Conservation (phyloP, 2,888 invertebrate species). For the Ariolimax columbianus region DNA sequence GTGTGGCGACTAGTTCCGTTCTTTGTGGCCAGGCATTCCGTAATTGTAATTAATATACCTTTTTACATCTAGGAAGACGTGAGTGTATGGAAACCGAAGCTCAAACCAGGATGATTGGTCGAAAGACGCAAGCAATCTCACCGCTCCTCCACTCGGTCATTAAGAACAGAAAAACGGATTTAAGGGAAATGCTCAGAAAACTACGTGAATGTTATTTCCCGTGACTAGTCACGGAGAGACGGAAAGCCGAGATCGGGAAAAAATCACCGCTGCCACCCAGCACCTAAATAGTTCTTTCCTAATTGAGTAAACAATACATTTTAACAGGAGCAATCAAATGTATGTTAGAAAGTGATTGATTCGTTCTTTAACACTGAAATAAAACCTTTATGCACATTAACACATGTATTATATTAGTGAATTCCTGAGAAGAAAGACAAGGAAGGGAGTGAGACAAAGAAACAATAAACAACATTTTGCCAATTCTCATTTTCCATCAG, state of each 20-base stretch:
- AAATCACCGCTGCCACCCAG: too few relatives aligned
- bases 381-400: constrained; percentile 5
- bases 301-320: not conserved
- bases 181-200: not conserved
- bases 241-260: not conserved
- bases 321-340: constrained; percentile 20
- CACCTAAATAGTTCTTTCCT: constrained; percentile 1
- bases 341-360: constrained; percentile 32
- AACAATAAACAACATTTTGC: constrained; percentile 40
- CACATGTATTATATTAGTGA: constrained; percentile 40
- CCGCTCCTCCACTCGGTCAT: too few relatives aligned
- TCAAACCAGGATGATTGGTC: too few relatives aligned
- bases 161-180: not conserved
- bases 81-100: too few relatives aligned
- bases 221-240: not conserved
- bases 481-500: constrained; percentile 13
- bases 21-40: too few relatives aligned
- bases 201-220: not conserved
- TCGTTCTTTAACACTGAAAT: not conserved
- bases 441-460: not conserved
- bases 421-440: constrained; percentile 10
- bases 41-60: too few relatives aligned
- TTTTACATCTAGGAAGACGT: too few relatives aligned
- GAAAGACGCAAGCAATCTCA: too few relatives aligned
- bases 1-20: too few relatives aligned